Percentiles rank a stretch among this genome's conserved stretches.
Evolutionary conservation across 2,888 invertebrate species (phyloP).

Genomic region (Prenolepis imparis): DNA sequence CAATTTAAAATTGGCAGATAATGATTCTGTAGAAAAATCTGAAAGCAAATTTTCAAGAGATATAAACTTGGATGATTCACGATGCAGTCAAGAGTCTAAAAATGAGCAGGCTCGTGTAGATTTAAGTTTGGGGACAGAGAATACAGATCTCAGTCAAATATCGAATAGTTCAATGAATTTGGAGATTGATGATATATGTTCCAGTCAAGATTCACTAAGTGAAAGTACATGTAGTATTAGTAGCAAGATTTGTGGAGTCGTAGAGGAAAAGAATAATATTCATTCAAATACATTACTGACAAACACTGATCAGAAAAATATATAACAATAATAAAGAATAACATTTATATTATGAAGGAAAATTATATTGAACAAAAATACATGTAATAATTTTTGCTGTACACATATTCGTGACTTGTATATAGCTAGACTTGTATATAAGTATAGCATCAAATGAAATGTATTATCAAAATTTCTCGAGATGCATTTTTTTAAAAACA

Average conservation of each 20-base stretch:
- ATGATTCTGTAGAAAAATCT: slow-evolving; percentile 13
- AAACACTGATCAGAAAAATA: slow-evolving; percentile 29
- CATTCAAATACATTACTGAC: neutral
- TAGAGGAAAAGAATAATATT: slow-evolving; percentile 9
- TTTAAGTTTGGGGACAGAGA: slow-evolving; percentile 59
- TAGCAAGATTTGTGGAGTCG: slow-evolving; percentile 16
- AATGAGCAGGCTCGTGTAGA: slow-evolving; percentile 58
- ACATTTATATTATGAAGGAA: neutral
- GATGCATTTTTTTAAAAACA: slow-evolving; percentile 47
- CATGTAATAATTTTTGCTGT: neutral
- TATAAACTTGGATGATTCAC: slow-evolving; percentile 28
- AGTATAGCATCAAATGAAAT: slow-evolving; percentile 22
- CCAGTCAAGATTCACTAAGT: slow-evolving; percentile 58
- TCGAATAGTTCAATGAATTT: slow-evolving; percentile 65
- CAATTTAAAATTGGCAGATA: neutral
- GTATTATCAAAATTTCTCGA: slow-evolving; percentile 42
- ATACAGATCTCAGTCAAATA: slow-evolving; percentile 51
- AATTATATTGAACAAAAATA: neutral
- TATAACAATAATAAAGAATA: slow-evolving; percentile 64
- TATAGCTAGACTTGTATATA: slow-evolving; percentile 42
- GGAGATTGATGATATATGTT: slow-evolving; percentile 60
- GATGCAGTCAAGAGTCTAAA: slow-evolving; percentile 57
- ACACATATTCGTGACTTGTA: slow-evolving; percentile 4
- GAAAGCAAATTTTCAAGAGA: slow-evolving; percentile 25
- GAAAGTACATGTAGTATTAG: slow-evolving; percentile 32